A percentile compares a stretch with the other conserved stretches of the same genome.
These are phyloP conservation scores for Capreolus pygargus DNA, from an alignment of 2,113 vertebrate genomes.

Conservation along the genomic window DNA sequence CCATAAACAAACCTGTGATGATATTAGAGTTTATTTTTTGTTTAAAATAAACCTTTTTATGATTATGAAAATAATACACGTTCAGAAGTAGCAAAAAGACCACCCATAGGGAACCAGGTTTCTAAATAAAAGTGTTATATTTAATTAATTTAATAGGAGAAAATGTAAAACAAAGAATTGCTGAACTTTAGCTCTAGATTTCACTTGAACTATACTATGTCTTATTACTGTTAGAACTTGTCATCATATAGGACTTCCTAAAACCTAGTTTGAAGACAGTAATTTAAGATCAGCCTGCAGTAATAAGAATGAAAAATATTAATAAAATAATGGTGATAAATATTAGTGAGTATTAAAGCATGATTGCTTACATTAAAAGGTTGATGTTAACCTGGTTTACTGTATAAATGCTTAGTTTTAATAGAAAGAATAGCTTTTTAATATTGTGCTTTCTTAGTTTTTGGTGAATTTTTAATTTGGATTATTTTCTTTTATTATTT, in stretches of 20 bases:
- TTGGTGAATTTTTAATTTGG: conserved; percentile 35
- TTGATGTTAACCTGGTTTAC: not conserved
- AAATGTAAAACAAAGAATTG: conserved; percentile 10
- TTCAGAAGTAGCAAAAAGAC: not conserved
- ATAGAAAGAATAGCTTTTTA: conserved; percentile 15
- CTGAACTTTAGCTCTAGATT: not conserved
- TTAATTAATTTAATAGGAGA: not conserved
- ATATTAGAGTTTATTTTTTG: not conserved
- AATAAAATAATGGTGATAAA: not conserved
- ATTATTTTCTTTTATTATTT: conserved; percentile 37
- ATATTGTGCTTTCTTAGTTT: not conserved
- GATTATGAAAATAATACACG: not conserved
- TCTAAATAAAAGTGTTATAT: not conserved
- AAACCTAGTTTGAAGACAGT: not conserved
- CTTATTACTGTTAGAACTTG: not conserved
- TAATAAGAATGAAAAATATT: not conserved
- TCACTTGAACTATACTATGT: not conserved
- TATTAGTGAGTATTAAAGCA: not conserved
- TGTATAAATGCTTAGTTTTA: not conserved
- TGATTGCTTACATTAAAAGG: not conserved
- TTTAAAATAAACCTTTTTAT: conserved; percentile 4
- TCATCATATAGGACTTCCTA: not conserved
- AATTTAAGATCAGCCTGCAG: not conserved
- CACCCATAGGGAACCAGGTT: not conserved
- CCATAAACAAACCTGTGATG: not conserved